These are phyloP conservation scores for Goniozus legneri DNA, from an alignment of 1,140 invertebrate genomes.

Conservation along the genomic window DNA sequence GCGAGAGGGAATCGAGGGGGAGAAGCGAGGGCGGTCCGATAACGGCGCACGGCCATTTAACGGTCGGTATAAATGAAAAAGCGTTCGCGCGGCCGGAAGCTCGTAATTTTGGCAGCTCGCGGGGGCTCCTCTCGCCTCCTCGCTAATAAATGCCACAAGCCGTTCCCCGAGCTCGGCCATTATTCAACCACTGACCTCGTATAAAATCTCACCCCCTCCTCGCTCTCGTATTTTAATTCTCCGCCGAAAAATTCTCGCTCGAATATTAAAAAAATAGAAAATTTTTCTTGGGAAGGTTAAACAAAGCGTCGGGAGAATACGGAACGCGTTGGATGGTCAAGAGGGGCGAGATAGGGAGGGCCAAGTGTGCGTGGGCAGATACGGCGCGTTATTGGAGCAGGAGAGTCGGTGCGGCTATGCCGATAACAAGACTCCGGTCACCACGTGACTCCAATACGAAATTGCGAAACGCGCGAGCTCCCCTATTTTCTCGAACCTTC, in stretches of 20 bases:
- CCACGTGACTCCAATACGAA: slow-evolving; percentile 32
- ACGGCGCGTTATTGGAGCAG: slow-evolving; percentile 15
- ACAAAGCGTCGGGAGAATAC: background rate
- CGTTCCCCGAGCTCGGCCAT: slow-evolving; percentile 21
- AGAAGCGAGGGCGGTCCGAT: slow-evolving; percentile 26
- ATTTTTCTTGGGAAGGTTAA: background rate
- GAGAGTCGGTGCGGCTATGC: slow-evolving; percentile 8
- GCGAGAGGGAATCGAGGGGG: no score
- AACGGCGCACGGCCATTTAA: slow-evolving; percentile 33
- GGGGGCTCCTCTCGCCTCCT: slow-evolving; percentile 18
- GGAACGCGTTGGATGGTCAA: background rate
- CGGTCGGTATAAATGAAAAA: slow-evolving; percentile 34
- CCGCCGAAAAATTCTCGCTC: background rate
- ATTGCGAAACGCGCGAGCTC: background rate
- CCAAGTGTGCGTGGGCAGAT: background rate
- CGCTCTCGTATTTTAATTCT: background rate
- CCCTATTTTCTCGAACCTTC: no score
- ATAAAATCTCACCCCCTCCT: background rate
- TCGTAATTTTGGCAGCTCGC: slow-evolving; percentile 28
- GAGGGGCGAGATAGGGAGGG: background rate
- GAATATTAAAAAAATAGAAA: no score
- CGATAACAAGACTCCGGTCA: slow-evolving; percentile 28
- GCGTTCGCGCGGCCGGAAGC: slow-evolving; percentile 19
- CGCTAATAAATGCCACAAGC: slow-evolving; percentile 35
- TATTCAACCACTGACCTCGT: slow-evolving; percentile 21